Evolutionary conservation across 2,113 vertebrate species (phyloP), one percentile per base, ranked within the genome.

Genomic region (Garra rufa): DNA sequence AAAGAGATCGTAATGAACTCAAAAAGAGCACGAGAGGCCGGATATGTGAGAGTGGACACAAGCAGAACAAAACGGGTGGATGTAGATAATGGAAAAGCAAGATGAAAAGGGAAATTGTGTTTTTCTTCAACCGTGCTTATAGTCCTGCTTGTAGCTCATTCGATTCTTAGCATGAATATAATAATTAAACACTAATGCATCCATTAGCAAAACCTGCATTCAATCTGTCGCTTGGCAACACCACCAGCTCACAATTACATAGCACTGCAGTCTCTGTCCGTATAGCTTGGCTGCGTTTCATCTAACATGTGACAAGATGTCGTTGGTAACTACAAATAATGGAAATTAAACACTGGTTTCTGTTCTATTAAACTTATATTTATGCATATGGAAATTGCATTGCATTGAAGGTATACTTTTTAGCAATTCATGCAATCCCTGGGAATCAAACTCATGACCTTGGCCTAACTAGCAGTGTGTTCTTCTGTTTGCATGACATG

Each of bases 141-240:
- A 65, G 61, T 1, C 14, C 17, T 71, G 69, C 38, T 71, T 44
- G 38, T 46, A 44, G n/a, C 41, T 6, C 69, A 26, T 73, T 13
- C 0, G 1, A 24, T 46, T 73, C 41, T 26, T 44, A 26, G 26
- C 59, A 73, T 24, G 38, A 44, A 44, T 24, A 46, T 24, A 73
- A 73, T 44, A 63, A 63, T 63, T 63, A 9, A 44, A 71, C n/a
- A 6, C 41, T 71, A 71, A 71, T 71, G 69, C 41, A 71, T 24
- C 69, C 69, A 71, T 26, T 71, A 24, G 41, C n/a, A 71, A 71
- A 44, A 26, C 41, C 69, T 44, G 38, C n/a, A 44, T 71, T 71
- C 21, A 26, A 4, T 19, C n/a, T 24, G 69, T 73, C 3, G n/a
- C 69, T 73, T 73, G 41, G 69, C 69, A 73, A 73, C 69, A 44